Evolutionary conservation across 2,888 invertebrate genomes (phyloP).

Genomic region (Cylindroiulus punctatus): DNA sequence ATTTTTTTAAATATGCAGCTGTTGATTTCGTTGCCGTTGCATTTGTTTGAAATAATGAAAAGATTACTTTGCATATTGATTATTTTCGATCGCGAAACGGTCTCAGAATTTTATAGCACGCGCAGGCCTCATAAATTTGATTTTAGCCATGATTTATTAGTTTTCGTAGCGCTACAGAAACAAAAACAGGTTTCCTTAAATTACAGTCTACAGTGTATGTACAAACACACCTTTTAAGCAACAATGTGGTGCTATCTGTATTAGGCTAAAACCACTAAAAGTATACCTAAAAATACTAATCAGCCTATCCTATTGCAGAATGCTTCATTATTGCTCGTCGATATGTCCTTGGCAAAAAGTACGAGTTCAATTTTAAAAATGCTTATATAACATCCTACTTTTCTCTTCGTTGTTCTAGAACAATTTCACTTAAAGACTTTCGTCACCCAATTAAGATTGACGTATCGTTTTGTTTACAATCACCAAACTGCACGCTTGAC

Average conservation of each 20-base stretch:
- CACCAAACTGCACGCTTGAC: background rate
- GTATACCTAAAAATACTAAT: no score
- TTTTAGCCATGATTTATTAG: background rate
- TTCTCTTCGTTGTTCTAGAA: background rate
- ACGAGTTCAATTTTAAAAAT: background rate
- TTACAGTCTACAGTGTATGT: no score
- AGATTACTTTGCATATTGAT: background rate
- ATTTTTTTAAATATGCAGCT: background rate
- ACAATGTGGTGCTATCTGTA: no score
- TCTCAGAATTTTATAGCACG: background rate
- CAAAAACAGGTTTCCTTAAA: no score
- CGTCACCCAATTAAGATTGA: constrained; percentile 3
- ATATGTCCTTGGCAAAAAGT: background rate
- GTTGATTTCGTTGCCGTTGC: background rate
- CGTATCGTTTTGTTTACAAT: constrained; percentile 33
- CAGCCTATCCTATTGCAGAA: no score
- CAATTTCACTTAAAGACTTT: background rate
- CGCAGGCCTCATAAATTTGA: no score
- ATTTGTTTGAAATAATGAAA: background rate
- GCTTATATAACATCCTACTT: background rate
- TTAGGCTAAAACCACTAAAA: no score
- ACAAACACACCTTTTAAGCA: no score
- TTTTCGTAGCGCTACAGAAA: background rate
- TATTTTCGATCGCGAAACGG: background rate
- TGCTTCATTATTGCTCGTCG: no score